Evolutionary conservation across 1,140 invertebrate species (phyloP).

Genomic region (Bemisia tabaci): DNA sequence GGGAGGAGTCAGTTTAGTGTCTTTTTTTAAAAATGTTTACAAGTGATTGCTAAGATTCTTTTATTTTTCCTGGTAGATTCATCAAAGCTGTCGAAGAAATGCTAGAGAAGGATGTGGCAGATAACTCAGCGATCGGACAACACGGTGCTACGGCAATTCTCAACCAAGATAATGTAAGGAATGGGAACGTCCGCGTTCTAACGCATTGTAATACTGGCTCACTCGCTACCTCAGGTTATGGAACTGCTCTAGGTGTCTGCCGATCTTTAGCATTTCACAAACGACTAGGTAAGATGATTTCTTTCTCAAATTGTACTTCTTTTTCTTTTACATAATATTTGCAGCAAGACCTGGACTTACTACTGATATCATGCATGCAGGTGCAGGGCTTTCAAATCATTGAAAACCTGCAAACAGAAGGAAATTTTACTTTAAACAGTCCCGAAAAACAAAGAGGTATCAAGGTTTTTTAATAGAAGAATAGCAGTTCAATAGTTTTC

Average conservation of each 20-base stretch:
- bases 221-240: constrained; percentile 91
- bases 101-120: constrained; percentile 67
- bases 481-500: too few species aligned
- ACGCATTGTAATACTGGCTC: constrained; percentile 98
- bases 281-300: constrained; percentile 47
- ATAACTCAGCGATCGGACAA: constrained; percentile 74
- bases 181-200: constrained; percentile 51
- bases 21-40: constrained; percentile 1
- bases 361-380: too few species aligned
- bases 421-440: too few species aligned
- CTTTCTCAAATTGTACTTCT: too few species aligned
- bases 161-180: constrained; percentile 21
- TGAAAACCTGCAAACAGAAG: too few species aligned
- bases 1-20: neutral
- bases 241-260: constrained; percentile 92
- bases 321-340: too few species aligned
- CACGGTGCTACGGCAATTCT: constrained; percentile 63
- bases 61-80: too few species aligned
- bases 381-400: too few species aligned
- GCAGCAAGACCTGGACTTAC: too few species aligned
- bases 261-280: constrained; percentile 55
- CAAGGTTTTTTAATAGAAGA: too few species aligned
- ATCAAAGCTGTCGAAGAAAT: constrained; percentile 60
- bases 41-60: too few species aligned
- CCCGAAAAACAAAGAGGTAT: too few species aligned